Evolutionary conservation across 2,797 vertebrate species (phyloP).

Genomic region (Smutsia gigantea): DNA sequence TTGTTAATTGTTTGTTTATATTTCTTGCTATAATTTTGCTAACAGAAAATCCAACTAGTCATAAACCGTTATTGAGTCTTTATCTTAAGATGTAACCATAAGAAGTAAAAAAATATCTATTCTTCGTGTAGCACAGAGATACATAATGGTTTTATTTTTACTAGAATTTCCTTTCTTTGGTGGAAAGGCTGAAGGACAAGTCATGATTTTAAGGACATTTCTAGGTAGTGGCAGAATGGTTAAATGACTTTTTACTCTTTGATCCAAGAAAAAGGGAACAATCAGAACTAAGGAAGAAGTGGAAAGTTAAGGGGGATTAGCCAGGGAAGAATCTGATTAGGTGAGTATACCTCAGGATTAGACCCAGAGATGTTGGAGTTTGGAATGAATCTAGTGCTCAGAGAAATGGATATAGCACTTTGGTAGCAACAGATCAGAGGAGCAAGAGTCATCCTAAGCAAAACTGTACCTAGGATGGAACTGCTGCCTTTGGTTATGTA

Average conservation of each 20-base stretch:
- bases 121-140: not conserved
- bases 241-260: not conserved
- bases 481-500: not conserved
- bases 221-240: not conserved
- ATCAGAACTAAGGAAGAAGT: not conserved
- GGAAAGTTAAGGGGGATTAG: not conserved
- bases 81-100: not conserved
- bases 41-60: not conserved
- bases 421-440: not conserved
- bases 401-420: not conserved
- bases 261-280: not conserved
- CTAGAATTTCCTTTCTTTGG: not conserved
- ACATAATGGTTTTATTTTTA: not conserved
- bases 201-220: not conserved
- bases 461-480: not conserved
- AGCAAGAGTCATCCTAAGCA: not conserved
- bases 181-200: not conserved
- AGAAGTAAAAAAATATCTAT: not conserved
- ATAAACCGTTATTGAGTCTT: not conserved
- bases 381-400: not conserved
- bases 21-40: not conserved
- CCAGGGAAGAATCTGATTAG: not conserved
- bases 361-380: not conserved
- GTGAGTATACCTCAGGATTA: not conserved
- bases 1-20: not conserved